Conservation (phyloP, 2,888 invertebrate genomes). For the Nudaria mundana region DNA sequence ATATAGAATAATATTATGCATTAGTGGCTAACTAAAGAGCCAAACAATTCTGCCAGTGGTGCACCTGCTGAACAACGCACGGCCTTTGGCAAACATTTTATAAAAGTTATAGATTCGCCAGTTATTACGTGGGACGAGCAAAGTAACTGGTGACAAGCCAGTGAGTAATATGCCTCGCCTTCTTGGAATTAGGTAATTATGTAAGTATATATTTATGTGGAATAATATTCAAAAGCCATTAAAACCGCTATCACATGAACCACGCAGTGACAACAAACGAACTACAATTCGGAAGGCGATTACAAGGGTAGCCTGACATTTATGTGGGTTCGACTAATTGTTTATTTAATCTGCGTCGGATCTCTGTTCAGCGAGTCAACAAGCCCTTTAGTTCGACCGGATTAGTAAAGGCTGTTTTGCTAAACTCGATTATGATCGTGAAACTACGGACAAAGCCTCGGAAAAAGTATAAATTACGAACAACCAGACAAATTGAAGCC, state of each 20-base stretch:
- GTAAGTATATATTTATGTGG: too few relatives aligned
- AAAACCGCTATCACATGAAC: conserved; percentile 19
- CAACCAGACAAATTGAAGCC: neutral
- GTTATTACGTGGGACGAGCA: too few relatives aligned
- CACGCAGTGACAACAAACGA: conserved; percentile 25
- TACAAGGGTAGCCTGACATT: conserved; percentile 52
- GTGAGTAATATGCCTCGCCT: too few relatives aligned
- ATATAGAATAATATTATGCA: too few relatives aligned
- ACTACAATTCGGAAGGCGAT: conserved; percentile 45
- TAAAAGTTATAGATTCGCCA: too few relatives aligned
- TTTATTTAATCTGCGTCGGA: conserved; percentile 39
- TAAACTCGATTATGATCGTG: conserved; percentile 1
- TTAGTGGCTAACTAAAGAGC: too few relatives aligned
- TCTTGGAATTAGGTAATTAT: too few relatives aligned
- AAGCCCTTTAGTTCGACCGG: conserved; percentile 18
- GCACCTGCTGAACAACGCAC: too few relatives aligned
- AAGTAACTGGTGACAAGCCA: too few relatives aligned
- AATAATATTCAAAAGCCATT: too few relatives aligned
- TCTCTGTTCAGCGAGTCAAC: conserved; percentile 27
- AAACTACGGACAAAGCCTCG: neutral
- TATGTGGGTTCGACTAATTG: conserved; percentile 47
- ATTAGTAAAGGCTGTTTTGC: conserved; percentile 7
- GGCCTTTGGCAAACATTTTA: too few relatives aligned
- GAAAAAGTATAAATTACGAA: neutral
- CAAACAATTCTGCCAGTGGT: too few relatives aligned